Percentiles rank a stretch among this genome's conserved stretches.
Evolutionary conservation across 92 coral and sea anemone genomes (phyloP).

Genomic region (Actinernus sp.): DNA sequence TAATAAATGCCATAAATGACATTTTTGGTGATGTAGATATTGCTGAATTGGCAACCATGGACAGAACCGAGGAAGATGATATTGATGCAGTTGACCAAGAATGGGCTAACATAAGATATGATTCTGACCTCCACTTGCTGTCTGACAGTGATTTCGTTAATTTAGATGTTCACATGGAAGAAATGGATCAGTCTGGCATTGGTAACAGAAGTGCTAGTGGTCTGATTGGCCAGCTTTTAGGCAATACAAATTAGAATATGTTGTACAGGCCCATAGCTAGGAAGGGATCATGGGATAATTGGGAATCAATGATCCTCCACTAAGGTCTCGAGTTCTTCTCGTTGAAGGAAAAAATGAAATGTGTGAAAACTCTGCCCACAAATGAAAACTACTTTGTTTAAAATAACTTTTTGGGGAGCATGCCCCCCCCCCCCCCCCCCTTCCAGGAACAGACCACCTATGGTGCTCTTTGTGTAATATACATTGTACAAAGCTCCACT

Average conservation of each 20-base stretch:
- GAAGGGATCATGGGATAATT: too few relatives aligned
- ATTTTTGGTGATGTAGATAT: conserved; percentile 34
- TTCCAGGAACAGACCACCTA: too few relatives aligned
- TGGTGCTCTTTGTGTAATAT: too few relatives aligned
- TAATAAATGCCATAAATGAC: conserved; percentile 22
- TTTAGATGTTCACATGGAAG: background rate
- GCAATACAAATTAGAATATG: background rate
- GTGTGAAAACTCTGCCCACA: too few relatives aligned
- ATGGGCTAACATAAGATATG: conserved; percentile 46
- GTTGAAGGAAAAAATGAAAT: too few relatives aligned
- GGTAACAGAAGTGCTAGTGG: background rate
- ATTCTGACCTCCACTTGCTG: conserved; percentile 19
- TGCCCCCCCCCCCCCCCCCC: too few relatives aligned
- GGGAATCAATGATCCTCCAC: too few relatives aligned
- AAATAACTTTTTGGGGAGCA: too few relatives aligned
- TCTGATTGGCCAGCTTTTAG: background rate
- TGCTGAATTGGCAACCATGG: conserved; percentile 9
- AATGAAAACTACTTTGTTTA: too few relatives aligned
- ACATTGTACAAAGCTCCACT: too few relatives aligned
- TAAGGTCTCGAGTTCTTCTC: too few relatives aligned
- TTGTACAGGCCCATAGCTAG: too few relatives aligned
- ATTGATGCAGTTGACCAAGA: conserved; percentile 16
- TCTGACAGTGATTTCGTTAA: background rate
- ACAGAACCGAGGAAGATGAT: conserved; percentile 1
- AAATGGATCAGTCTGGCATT: background rate